Evolutionary conservation across 2,888 invertebrate species (phyloP).

Genomic region (Drosophila heteroneura): DNA sequence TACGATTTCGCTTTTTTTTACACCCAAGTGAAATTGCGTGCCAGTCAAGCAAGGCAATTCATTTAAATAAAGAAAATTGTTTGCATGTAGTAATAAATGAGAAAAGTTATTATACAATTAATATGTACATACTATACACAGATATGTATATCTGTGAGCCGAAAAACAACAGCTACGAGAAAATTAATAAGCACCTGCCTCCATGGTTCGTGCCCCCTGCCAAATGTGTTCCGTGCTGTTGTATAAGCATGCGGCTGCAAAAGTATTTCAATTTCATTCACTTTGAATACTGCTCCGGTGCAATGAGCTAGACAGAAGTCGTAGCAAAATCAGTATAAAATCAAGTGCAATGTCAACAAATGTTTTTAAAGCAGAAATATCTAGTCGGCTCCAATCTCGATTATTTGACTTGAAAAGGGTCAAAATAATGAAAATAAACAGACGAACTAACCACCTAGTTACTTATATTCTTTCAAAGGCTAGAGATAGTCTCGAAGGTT

Average conservation of each 20-base stretch:
- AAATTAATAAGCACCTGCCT: slow-evolving; percentile 56
- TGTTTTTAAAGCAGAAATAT: not conserved
- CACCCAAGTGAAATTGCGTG: slow-evolving; percentile 70
- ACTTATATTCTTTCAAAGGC: not conserved
- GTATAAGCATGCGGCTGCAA: slow-evolving; percentile 8
- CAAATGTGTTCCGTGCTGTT: slow-evolving; percentile 38
- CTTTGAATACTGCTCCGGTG: not conserved
- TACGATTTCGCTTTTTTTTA: slow-evolving; percentile 50
- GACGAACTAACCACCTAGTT: not conserved
- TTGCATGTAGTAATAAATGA: slow-evolving; percentile 70
- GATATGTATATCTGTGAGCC: slow-evolving; percentile 3
- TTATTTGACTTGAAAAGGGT: not conserved
- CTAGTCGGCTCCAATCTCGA: not conserved
- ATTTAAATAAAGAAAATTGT: slow-evolving; percentile 77
- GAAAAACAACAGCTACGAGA: slow-evolving; percentile 25
- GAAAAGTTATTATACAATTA: slow-evolving; percentile 76
- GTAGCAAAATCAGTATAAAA: not conserved
- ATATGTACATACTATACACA: slow-evolving; percentile 34
- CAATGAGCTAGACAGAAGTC: not conserved
- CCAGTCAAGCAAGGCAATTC: slow-evolving; percentile 72
- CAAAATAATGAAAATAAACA: not conserved
- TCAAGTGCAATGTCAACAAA: not conserved
- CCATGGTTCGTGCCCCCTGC: slow-evolving; percentile 58
- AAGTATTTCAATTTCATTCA: slow-evolving; percentile 9
- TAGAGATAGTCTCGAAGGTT: not conserved